Evolutionary conservation across 2,888 invertebrate species (phyloP), one percentile per base, ranked within the genome.

Genomic region (Luperina testacea): DNA sequence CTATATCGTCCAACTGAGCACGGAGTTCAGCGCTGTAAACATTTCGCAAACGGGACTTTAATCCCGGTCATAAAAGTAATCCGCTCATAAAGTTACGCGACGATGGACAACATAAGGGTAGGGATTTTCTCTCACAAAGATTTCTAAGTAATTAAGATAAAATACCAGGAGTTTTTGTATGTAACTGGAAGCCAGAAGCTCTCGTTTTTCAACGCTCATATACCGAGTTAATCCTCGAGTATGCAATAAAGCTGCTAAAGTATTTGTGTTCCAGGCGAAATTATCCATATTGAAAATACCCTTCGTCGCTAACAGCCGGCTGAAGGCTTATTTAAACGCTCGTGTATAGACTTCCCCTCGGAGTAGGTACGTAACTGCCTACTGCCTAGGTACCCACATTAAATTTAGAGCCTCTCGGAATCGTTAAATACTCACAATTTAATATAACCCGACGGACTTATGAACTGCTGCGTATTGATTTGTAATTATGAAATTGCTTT

Each of bases 281-380:
- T 96, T 96, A 96, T 96, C 96, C 96, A 96, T 96, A 96, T 96
- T 96, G 96, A 95, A 96, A 96, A 96, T 96, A 95, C 96, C 96
- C 95, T 95, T 95, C 95, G 93, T 93, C 93, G 94, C 95, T 95
- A 95, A 95, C 95, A 94, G 94, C 93, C 93, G 92, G 90, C 94
- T 94, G 93, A 95, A 95, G 94, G 95, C 94, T 95, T 95, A 95
- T 95, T 95, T 95, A 95, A 95, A 94, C 92, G 90, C 90, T 90
- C 93, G 92, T 92, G 92, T 92, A 92, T 92, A 90, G 88, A 93
- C 92, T 92, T 91, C 89, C 88, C 89, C 86, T 84, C 87, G 87
- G 86, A 88, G 89, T 90, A 85, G 90, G 88, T 91, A 92, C 89
- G 90, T 92, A 91, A 91, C 91, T 92, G 91, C 90, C 91, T 92